Base-by-base conservation (phyloP, 2,888 invertebrate genomes). In the Cephalotes varians region DNA sequence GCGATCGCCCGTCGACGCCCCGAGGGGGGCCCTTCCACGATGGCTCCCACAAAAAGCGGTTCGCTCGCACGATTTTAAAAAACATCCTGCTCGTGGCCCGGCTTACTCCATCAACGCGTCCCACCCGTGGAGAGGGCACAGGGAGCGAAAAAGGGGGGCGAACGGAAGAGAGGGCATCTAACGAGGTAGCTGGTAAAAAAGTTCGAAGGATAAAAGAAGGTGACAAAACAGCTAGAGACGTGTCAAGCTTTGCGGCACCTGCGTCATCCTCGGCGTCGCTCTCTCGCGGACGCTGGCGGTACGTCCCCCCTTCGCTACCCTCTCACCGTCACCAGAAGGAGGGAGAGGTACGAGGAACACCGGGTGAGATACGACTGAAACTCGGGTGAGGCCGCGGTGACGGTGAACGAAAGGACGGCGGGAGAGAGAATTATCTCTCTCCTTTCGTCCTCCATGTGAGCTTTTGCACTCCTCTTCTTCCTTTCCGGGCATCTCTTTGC, bases 241-340 rank as follows among this genome's bases (percentile, higher is more conserved):
- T 92, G 92, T 92, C 91, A 91, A 92, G 91, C 92, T 90, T 90
- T 87, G 89, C 89, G 87, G 85, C 92, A 92, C 92, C 92, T 92
- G 92, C 90, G 91, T 89, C 92, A 85, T 88, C 77, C 86, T 85
- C 85, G 54, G 74, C 44, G 58, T 65, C 65, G 81, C 79, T 82
- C 65, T 82, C 82, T 73, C 82, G 62, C 69, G 71, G 25, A 76
- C 37, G 64, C n/a, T 25, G 49, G 12, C 62, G 77, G 69, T 64
- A 54, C 72, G 60, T 65, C 21, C 40, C 28, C 49, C 47, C 64
- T 49, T 54, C 47, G 40, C 64, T 56, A 74, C 69, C 12, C 56
- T 64, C 71, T 62, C 65, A 9, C 18, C 15, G 28, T 37, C 44
- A 62, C 25, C 7, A 49, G 25, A 44, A 74, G 58, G 47, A 74